phyloP scores from a whole-genome alignment of 30 jellyfish, hydroid and myxozoan genomes.

The Turritopsis rubra region DNA sequence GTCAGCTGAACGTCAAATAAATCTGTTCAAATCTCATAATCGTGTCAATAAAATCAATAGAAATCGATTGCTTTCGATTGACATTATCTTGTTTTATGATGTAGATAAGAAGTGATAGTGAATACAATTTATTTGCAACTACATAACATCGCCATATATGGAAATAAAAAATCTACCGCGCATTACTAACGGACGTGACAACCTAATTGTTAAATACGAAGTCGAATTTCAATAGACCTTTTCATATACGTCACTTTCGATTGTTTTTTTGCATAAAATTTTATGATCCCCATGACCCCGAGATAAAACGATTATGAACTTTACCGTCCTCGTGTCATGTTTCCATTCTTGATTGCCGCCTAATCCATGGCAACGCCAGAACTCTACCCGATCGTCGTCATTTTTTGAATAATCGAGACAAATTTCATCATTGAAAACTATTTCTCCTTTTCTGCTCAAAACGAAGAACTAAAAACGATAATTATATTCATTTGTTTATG shows the following conservation, averaged over 20 bases:
- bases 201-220: too few relatives aligned
- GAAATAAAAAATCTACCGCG: neutral
- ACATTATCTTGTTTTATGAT: too few relatives aligned
- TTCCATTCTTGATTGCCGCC: slow-evolving; percentile 78
- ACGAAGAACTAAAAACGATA: slow-evolving; percentile 50
- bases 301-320: neutral
- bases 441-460: slow-evolving; percentile 56
- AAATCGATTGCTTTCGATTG: neutral
- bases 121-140: too few relatives aligned
- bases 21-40: neutral
- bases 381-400: slow-evolving; percentile 34
- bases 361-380: slow-evolving; percentile 85
- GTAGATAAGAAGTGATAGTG: too few relatives aligned
- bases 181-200: neutral
- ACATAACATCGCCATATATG: neutral
- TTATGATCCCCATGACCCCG: too few relatives aligned
- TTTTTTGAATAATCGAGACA: slow-evolving; percentile 65
- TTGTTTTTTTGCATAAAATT: too few relatives aligned
- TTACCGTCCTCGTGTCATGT: slow-evolving; percentile 14
- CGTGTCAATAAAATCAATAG: neutral
- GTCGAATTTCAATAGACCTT: too few relatives aligned
- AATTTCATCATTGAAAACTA: slow-evolving; percentile 64
- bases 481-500: too few relatives aligned
- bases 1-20: neutral
- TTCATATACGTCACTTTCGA: too few relatives aligned